A percentile compares a stretch with the other conserved stretches of the same genome.
These are phyloP conservation scores for Erebia ligea DNA, from an alignment of 2,888 invertebrate genomes.

Conservation along the genomic window DNA sequence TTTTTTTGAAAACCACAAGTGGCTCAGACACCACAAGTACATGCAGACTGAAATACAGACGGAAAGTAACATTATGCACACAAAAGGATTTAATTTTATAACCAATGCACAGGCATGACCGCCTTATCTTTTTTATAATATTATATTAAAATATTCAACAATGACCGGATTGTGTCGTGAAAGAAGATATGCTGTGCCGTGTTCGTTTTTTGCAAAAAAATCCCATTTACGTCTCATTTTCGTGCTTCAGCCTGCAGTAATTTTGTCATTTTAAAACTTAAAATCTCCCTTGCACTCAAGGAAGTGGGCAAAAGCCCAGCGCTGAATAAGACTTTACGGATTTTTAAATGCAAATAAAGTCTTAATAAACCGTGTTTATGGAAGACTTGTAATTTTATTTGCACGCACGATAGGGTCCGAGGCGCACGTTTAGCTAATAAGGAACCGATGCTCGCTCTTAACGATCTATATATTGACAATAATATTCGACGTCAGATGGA, in stretches of 20 bases:
- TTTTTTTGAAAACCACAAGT: too few species aligned
- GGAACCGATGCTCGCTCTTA: constrained; percentile 71
- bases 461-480: constrained; percentile 61
- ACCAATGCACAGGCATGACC: constrained; percentile 20
- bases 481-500: constrained; percentile 63
- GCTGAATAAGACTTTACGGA: constrained; percentile 79
- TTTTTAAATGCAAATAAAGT: constrained; percentile 78
- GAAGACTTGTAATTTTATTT: constrained; percentile 76
- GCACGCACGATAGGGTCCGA: constrained; percentile 72
- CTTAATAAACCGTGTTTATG: constrained; percentile 80
- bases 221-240: constrained; percentile 77
- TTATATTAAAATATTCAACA: constrained; percentile 56
- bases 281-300: constrained; percentile 52
- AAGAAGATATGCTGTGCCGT: constrained; percentile 64
- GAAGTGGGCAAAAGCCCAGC: constrained; percentile 55
- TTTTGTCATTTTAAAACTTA: constrained; percentile 76
- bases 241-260: constrained; percentile 63
- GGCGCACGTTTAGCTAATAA: constrained; percentile 78
- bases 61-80: background rate
- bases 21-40: too few species aligned
- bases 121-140: constrained; percentile 22
- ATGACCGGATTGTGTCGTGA: constrained; percentile 65
- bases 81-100: constrained; percentile 13
- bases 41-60: background rate
- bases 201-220: constrained; percentile 65